Evolutionary conservation across 37 sponge, comb jelly and placozoan genomes (phyloP).

Genomic region (Axinella damicornis): DNA sequence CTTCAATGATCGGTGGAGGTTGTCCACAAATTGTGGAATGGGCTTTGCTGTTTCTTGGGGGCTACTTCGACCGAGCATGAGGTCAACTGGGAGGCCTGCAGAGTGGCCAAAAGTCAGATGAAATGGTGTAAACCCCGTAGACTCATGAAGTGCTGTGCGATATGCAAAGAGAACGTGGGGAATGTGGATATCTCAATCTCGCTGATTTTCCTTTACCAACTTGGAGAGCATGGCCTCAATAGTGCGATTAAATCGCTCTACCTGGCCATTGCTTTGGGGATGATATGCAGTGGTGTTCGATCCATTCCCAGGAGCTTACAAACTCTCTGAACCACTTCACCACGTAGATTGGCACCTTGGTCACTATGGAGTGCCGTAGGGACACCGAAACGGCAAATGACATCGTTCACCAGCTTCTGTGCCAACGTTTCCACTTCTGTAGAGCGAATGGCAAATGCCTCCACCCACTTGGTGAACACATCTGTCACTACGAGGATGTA

Average conservation of each 20-base stretch:
- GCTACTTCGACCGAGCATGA: constrained; percentile 16
- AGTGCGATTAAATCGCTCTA: too few species aligned
- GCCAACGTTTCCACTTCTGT: constrained; percentile 10
- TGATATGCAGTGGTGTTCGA: constrained; percentile 38
- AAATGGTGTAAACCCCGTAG: too few species aligned
- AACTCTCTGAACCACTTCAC: constrained; percentile 11
- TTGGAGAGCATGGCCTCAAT: too few species aligned
- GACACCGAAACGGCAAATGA: constrained; percentile 38
- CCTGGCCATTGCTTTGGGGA: constrained; percentile 57
- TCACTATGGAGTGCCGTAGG: constrained; percentile 33
- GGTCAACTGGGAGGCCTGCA: too few species aligned
- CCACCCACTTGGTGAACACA: constrained; percentile 41
- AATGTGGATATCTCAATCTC: too few species aligned
- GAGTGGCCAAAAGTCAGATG: too few species aligned
- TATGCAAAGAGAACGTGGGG: too few species aligned
- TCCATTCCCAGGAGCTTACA: constrained; percentile 25
- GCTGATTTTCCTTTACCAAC: too few species aligned
- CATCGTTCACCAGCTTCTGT: constrained; percentile 18
- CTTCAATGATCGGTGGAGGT: constrained; percentile 11
- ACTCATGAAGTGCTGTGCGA: too few species aligned
- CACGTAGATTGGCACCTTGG: constrained; percentile 27
- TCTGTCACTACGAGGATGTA: constrained; percentile 45
- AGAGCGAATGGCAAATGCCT: constrained; percentile 21
- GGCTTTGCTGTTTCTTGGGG: not conserved
- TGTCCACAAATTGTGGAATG: constrained; percentile 41